Conservation (phyloP, 2,113 vertebrate genomes). For the Urocolius indicus region DNA sequence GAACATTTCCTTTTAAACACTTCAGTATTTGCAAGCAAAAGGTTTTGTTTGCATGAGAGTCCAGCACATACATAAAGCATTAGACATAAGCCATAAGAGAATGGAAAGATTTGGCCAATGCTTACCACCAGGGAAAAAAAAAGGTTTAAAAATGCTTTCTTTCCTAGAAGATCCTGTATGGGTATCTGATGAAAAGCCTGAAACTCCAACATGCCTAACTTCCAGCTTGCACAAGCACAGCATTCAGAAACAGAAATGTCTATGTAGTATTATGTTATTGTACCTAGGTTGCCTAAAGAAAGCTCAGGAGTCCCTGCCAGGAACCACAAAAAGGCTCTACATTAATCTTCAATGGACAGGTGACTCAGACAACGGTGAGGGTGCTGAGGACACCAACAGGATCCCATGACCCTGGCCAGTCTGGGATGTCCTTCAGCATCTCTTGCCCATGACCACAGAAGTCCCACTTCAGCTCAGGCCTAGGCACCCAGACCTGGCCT, state of each 20-base stretch:
- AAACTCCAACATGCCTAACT: background rate
- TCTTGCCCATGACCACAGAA: background rate
- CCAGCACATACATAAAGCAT: background rate
- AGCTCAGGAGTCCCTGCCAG: background rate
- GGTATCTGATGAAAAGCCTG: background rate
- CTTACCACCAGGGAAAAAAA: background rate
- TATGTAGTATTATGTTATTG: fast-evolving
- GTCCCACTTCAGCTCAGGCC: background rate
- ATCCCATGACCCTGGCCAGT: background rate
- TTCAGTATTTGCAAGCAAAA: background rate
- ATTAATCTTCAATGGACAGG: background rate
- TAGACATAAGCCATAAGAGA: background rate
- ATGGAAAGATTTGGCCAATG: background rate
- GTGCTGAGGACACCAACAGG: background rate
- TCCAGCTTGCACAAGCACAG: background rate
- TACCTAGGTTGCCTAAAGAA: background rate
- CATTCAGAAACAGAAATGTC: background rate
- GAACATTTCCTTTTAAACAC: background rate
- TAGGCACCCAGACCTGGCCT: background rate
- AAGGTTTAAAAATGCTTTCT: background rate
- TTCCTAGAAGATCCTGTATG: background rate
- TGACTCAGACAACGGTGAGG: background rate
- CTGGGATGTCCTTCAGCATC: background rate
- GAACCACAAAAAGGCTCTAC: background rate
- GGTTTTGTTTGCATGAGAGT: background rate